Base-by-base conservation (phyloP, 2,113 vertebrate species). In the Toxostoma redivivum region DNA sequence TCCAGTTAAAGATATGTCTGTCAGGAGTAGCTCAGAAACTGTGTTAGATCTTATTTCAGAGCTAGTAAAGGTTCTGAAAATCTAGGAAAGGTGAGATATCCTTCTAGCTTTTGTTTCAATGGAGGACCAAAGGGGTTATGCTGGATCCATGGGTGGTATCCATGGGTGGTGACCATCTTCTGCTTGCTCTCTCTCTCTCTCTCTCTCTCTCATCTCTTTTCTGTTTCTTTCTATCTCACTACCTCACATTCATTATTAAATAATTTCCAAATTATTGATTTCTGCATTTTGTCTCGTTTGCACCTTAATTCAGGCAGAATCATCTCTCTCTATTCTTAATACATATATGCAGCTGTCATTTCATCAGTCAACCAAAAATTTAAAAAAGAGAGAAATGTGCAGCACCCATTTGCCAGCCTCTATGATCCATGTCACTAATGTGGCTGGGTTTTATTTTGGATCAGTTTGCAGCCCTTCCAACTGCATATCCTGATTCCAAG, bases 231-330 rank as follows among this genome's bases (percentile, higher is more conserved):
- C 24, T 12, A 4, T 22, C 24, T 67, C 35, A 35, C 11, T 6
- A 35, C 15, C 21, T 76, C n/a, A 27, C 12, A 47, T 27, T 61
- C 24, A 35, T 31, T 67, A n/a, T 31, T 47, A 61, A 82, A 89
- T 25, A 40, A 89, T 60, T 30, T 35, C 30, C 15, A 27, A 35
- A 31, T 35, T 76, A 18, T 35, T 69, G 30, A 47, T 14, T 40
- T 61, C 56, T 14, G 1, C 9, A 19, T 22, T 35, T 69, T 0
- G 1, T 40, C 14, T 47, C 0, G 0, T 35, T 76, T 61, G 14
- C 17, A 31, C n/a, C 30, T 31, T 76, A 35, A 47, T 54, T 61
- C 8, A 48, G 47, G 30, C 38, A 82, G 40, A 45, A 25, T 17
- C 11, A 35, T 35, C 9, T 74, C 61, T 60, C 30, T 25, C 20